Percentiles rank a stretch among this genome's conserved stretches.
Conservation (phyloP, 1,140 invertebrate species). For the Tyrophagus putrescentiae region DNA sequence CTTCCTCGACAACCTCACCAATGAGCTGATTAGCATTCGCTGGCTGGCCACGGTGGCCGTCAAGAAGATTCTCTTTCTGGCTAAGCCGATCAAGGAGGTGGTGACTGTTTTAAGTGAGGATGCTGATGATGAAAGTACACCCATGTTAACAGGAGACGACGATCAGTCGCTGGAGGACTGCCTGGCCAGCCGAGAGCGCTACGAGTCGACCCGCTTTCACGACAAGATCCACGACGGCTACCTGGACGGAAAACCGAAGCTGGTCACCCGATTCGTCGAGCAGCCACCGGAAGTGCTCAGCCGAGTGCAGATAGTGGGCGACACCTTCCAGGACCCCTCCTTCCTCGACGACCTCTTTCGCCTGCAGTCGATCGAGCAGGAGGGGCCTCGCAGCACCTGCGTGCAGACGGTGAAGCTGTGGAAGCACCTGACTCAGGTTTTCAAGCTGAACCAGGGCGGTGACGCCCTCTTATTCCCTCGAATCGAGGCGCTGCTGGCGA, state of each 20-base stretch:
- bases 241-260: neutral
- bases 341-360: neutral
- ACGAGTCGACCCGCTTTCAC: neutral
- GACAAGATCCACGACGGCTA: neutral
- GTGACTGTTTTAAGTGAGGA: no score
- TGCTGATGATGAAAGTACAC: no score
- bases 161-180: neutral
- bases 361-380: neutral
- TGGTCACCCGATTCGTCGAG: neutral
- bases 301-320: neutral
- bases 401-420: neutral
- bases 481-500: neutral
- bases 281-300: neutral
- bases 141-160: no score
- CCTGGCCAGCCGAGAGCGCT: neutral
- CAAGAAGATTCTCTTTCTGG: slow-evolving; percentile 20
- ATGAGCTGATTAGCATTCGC: slow-evolving; percentile 58
- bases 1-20: slow-evolving; percentile 49
- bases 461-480: neutral
- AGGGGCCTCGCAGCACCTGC: neutral
- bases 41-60: slow-evolving; percentile 48
- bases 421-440: neutral
- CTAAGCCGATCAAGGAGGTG: neutral
- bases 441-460: neutral
- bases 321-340: neutral